Conservation (phyloP, 2,113 vertebrate species). For the Cairina moschata region DNA sequence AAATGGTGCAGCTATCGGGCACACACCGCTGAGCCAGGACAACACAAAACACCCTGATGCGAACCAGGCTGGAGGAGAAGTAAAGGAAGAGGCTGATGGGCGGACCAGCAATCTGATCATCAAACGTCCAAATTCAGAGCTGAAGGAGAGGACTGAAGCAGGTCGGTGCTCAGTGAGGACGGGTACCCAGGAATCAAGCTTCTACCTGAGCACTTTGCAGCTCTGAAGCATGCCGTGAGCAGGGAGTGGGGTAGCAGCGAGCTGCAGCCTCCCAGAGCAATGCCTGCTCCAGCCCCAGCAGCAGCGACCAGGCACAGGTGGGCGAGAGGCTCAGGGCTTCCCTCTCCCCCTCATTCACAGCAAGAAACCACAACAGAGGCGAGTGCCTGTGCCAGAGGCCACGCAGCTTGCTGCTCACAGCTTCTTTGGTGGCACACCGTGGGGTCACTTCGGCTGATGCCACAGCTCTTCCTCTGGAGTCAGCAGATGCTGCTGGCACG, state of each 20-base stretch:
- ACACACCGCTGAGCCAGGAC: neutral
- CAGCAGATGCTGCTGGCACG: accelerated
- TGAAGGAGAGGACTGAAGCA: neutral
- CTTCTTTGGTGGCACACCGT: accelerated
- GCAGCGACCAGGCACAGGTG: accelerated
- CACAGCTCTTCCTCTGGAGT: neutral
- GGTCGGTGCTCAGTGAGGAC: neutral
- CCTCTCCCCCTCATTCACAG: accelerated
- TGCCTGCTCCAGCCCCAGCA: neutral
- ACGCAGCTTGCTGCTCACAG: too few species aligned
- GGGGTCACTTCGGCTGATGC: neutral
- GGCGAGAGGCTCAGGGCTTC: neutral
- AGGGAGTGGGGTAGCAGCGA: neutral
- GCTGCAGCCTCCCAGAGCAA: neutral
- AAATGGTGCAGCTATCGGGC: accelerated
- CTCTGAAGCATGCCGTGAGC: neutral
- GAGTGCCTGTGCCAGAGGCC: neutral
- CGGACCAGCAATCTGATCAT: neutral
- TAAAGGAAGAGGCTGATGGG: neutral
- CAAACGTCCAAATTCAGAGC: neutral
- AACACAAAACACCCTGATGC: neutral
- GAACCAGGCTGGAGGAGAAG: neutral
- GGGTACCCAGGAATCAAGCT: accelerated
- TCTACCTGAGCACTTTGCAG: accelerated
- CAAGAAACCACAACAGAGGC: accelerated